Evolutionary conservation across 2,888 invertebrate species (phyloP).

Genomic region (Rutpela maculata): DNA sequence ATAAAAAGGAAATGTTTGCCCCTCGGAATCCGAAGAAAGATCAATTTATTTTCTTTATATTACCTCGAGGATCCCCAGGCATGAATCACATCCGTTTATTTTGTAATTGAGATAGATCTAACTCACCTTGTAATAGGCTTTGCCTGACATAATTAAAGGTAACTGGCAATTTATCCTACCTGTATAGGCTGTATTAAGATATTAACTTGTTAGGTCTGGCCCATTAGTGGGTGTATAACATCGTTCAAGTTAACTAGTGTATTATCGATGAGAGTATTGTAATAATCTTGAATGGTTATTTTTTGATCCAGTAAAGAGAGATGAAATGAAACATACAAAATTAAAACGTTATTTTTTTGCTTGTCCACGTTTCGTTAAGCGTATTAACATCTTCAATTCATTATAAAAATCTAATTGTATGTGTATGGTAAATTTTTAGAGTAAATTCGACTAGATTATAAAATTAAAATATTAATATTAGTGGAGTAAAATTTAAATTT

Average conservation of each 20-base stretch:
- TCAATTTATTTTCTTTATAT: conserved; percentile 44
- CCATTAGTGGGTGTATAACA: conserved; percentile 42
- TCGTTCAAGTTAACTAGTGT: not conserved
- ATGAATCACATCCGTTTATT: conserved; percentile 53
- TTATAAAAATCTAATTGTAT: no score
- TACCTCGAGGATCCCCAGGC: conserved; percentile 30
- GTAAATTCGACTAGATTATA: no score
- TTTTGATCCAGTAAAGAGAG: no score
- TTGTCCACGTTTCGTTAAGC: no score
- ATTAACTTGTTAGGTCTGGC: conserved; percentile 44
- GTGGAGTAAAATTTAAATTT: no score
- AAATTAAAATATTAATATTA: no score
- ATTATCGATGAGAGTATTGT: not conserved
- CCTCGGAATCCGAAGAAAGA: conserved; percentile 38
- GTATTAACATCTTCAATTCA: no score
- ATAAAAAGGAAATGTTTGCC: conserved; percentile 61
- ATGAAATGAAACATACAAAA: no score
- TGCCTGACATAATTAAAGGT: conserved; percentile 55
- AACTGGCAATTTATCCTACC: conserved; percentile 57
- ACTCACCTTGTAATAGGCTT: conserved; percentile 50
- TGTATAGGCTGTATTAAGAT: conserved; percentile 50
- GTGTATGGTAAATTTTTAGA: no score
- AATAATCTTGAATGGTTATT: no score
- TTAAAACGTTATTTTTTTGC: no score
- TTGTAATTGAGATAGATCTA: conserved; percentile 55